A percentile compares a stretch with the other conserved stretches of the same genome.
phyloP scores from a whole-genome alignment of 1,140 invertebrate genomes.

The Neodiprion fabricii region DNA sequence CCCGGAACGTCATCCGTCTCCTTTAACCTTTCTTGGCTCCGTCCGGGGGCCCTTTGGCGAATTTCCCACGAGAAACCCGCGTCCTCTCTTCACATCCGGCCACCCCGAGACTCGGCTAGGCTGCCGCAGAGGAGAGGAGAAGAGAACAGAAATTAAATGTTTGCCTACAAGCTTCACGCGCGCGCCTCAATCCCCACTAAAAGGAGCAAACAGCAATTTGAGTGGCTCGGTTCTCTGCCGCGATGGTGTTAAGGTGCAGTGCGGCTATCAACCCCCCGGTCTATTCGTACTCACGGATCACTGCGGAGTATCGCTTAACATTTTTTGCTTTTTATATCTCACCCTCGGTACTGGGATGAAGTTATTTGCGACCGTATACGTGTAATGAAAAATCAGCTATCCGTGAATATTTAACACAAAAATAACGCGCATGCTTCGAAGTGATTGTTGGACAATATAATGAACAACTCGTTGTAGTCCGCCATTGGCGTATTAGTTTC shows the following conservation, averaged over 20 bases:
- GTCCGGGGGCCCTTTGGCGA: conserved; percentile 6
- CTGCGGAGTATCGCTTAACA: too few relatives aligned
- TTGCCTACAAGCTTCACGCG: conserved; percentile 14
- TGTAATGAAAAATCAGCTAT: too few relatives aligned
- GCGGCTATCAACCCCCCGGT: background rate
- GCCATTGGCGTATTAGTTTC: too few relatives aligned
- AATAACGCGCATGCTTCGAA: too few relatives aligned
- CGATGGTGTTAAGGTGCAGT: background rate
- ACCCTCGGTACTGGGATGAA: too few relatives aligned
- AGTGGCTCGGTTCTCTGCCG: background rate
- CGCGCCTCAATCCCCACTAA: background rate
- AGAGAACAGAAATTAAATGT: conserved; percentile 11
- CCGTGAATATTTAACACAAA: too few relatives aligned
- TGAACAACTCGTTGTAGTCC: too few relatives aligned
- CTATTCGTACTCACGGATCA: too few relatives aligned
- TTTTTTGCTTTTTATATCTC: too few relatives aligned
- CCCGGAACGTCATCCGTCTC: conserved; percentile 1
- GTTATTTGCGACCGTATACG: too few relatives aligned
- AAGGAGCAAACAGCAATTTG: conserved; percentile 10
- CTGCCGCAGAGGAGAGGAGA: background rate
- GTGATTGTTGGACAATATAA: too few relatives aligned
- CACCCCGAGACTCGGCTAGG: background rate
- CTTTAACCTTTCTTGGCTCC: background rate
- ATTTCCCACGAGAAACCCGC: conserved; percentile 12
- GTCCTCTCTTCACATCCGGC: background rate